Base-by-base conservation (phyloP, 2,113 vertebrate genomes). In the Dipodomys merriami region DNA sequence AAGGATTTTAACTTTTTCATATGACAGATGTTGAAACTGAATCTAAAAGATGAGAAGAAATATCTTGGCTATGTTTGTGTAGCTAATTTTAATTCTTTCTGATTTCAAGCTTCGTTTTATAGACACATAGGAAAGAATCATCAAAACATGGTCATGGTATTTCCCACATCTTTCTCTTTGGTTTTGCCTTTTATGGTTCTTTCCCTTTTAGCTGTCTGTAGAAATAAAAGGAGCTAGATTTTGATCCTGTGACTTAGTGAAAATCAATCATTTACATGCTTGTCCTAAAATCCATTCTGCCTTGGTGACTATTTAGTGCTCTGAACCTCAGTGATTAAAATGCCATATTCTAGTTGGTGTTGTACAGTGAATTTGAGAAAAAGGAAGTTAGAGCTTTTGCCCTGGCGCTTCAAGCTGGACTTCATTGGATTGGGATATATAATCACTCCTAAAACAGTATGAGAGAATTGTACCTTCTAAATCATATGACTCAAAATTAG, bases 401-500 rank as follows among this genome's bases (percentile, higher is more conserved):
- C 72, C 83, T 79, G n/a, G 15, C 15, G 95, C 29, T 90, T 83
- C 18, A 9, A 91, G 73, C 81, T 97, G 94, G 86, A 94, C 5
- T 3, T 91, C 73, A 83, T 72, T 95, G 91, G 86, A 95, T 96
- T 96, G 96, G 86, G 72, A 73, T 44, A 81, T 64, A 88, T 90
- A 91, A 96, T 97, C 74, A 83, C 74, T 97, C 94, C 90, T 83
- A 86, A 97, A 96, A 95, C 80, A 91, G 11, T 69, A 12, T 96
- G 93, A 98, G 88, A 96, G 92, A 97, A 97, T 97, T 96, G 1
- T 93, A 91, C 79, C 69, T 96, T 92, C 19, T 94, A 83, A 97
- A 96, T 95, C 83, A 90, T 44, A 77, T 94, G 94, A 97, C 82
- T 98, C 91, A 97, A 93, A 95, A 95, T 88, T 90, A 96, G 97